Evolutionary conservation across 2,797 vertebrate genomes (phyloP).

Genomic region (Nothura maculosa): DNA sequence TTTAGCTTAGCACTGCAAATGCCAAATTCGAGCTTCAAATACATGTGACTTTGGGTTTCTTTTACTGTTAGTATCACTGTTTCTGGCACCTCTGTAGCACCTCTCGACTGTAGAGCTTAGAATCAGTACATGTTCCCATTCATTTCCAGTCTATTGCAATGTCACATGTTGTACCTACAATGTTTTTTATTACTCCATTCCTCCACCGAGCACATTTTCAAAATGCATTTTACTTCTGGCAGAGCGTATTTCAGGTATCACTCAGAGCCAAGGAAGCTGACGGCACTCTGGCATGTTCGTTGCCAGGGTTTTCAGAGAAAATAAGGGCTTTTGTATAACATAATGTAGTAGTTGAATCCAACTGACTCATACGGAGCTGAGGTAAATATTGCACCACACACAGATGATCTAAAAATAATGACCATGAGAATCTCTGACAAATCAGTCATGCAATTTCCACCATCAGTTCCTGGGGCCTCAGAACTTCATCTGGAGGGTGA

Average conservation of each 20-base stretch:
- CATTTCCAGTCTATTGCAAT: not conserved
- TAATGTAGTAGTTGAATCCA: not conserved
- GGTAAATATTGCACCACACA: slow-evolving; percentile 35
- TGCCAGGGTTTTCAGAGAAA: slow-evolving; percentile 50
- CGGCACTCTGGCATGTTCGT: rapidly evolving
- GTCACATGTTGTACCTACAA: not conserved
- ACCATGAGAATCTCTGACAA: not conserved
- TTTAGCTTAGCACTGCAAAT: not conserved
- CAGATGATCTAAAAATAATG: slow-evolving; percentile 49
- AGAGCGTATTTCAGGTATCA: not conserved
- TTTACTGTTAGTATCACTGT: not conserved
- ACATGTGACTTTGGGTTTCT: not conserved
- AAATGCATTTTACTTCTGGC: slow-evolving; percentile 16
- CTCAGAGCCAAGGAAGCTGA: slow-evolving; percentile 28
- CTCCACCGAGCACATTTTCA: rapidly evolving
- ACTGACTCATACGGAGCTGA: slow-evolving; percentile 34
- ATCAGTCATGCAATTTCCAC: not conserved
- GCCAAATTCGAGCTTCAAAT: not conserved
- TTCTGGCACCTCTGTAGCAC: not conserved
- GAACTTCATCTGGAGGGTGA: not conserved
- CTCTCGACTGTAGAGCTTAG: not conserved
- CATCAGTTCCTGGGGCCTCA: not conserved
- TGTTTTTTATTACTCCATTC: not conserved
- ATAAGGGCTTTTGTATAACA: slow-evolving; percentile 3
- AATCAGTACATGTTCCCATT: not conserved